Percentiles rank a stretch among this genome's conserved stretches.
phyloP scores from a whole-genome alignment of 2,797 vertebrate genomes.

The Micromesistius poutassou region DNA sequence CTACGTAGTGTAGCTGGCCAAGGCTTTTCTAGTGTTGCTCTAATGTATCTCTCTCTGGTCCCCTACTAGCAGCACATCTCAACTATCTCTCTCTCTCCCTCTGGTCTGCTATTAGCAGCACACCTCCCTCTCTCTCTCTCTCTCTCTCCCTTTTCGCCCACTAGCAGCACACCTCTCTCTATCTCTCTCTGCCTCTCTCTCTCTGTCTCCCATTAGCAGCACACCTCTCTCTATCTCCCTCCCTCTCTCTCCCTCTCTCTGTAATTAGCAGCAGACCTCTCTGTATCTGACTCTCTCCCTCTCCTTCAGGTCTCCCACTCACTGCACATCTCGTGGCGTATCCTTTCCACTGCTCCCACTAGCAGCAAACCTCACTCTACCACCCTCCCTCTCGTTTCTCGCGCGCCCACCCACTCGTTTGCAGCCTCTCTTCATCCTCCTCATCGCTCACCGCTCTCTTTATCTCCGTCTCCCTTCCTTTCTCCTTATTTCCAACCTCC shows the following conservation, averaged over 20 bases:
- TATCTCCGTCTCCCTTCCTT: slow-evolving; percentile 30
- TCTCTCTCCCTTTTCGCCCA: too few relatives aligned
- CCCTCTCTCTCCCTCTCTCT: neutral
- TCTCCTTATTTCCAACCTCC: neutral
- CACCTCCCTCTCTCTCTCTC: too few relatives aligned
- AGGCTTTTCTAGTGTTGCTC: slow-evolving; percentile 58
- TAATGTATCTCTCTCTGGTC: slow-evolving; percentile 57
- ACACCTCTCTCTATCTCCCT: slow-evolving; percentile 52
- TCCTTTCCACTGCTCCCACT: neutral
- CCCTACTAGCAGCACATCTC: too few relatives aligned
- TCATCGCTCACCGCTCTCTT: slow-evolving; percentile 33
- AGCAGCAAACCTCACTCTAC: neutral
- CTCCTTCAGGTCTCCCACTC: slow-evolving; percentile 58
- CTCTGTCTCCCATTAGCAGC: too few relatives aligned
- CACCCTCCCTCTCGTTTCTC: slow-evolving; percentile 39
- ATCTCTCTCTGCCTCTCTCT: too few relatives aligned
- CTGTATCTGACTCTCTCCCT: slow-evolving; percentile 42
- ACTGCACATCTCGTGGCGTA: slow-evolving; percentile 54
- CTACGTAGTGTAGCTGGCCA: slow-evolving; percentile 38
- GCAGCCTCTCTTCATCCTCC: slow-evolving; percentile 55
- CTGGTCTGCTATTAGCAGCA: too few relatives aligned
- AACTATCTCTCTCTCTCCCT: too few relatives aligned
- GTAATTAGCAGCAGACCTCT: slow-evolving; percentile 24
- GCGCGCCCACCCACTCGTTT: slow-evolving; percentile 57
- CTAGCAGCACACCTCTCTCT: too few relatives aligned